phyloP scores from a whole-genome alignment of 1,140 invertebrate species.

The Zaprionus vittiger region DNA sequence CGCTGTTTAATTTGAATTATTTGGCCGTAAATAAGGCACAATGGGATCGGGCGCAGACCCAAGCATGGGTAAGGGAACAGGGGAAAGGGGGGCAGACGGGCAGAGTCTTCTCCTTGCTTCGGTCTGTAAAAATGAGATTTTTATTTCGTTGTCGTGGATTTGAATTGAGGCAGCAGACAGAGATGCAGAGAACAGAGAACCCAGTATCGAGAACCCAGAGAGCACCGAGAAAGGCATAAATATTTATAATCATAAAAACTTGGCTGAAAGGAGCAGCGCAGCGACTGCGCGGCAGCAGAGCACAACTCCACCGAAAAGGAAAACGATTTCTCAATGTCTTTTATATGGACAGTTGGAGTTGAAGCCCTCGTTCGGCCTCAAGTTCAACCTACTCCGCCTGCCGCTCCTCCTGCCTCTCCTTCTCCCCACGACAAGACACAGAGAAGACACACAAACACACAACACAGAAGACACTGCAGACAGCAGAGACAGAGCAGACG shows the following conservation, averaged over 20 bases:
- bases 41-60: conserved; percentile 43
- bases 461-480: conserved; percentile 24
- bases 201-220: conserved; percentile 8
- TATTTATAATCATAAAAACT: conserved; percentile 78
- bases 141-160: conserved; percentile 65
- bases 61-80: not conserved
- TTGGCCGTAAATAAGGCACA: conserved; percentile 81
- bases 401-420: not conserved
- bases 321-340: conserved; percentile 83
- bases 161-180: conserved; percentile 37
- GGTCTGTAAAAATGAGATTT: conserved; percentile 67
- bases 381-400: conserved; percentile 20
- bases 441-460: not conserved
- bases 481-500: conserved; percentile 46
- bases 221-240: conserved; percentile 58
- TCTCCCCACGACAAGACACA: too few relatives aligned
- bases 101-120: not conserved
- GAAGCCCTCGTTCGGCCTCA: conserved; percentile 10
- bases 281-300: conserved; percentile 26
- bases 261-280: conserved; percentile 50
- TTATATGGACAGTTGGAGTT: conserved; percentile 58
- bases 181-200: not conserved
- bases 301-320: conserved; percentile 62
- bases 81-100: not conserved
- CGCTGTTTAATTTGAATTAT: conserved; percentile 78